These are phyloP conservation scores for Idaea straminata DNA, from an alignment of 2,888 invertebrate species.

Conservation along the genomic window DNA sequence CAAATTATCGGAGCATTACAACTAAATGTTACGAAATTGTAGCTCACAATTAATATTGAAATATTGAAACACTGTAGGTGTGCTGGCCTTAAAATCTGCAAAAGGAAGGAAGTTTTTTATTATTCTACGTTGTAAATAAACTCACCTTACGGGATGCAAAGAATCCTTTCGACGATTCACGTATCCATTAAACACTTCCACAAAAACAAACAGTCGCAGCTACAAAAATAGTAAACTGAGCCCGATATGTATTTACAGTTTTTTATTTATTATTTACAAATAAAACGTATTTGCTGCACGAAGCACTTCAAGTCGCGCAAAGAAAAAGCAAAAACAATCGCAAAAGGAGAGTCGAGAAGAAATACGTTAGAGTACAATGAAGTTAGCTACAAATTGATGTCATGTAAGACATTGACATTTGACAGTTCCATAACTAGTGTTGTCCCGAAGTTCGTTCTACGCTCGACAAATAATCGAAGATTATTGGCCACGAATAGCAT, in stretches of 20 bases:
- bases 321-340: constrained; percentile 27
- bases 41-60: constrained; percentile 25
- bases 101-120: constrained; percentile 34
- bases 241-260: not conserved
- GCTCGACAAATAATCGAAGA: not conserved
- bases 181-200: constrained; percentile 59
- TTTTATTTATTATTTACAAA: not conserved
- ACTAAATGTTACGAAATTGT: constrained; percentile 32
- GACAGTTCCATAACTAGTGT: not conserved
- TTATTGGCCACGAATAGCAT: not conserved
- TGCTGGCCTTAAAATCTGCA: constrained; percentile 33
- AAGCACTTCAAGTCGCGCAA: not conserved
- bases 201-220: constrained; percentile 28
- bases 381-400: constrained; percentile 9
- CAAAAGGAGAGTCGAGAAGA: constrained; percentile 5
- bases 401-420: constrained; percentile 9
- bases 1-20: not conserved
- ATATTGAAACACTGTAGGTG: constrained; percentile 30
- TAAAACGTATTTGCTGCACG: constrained; percentile 46
- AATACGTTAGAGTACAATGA: constrained; percentile 4
- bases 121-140: constrained; percentile 34
- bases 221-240: not conserved
- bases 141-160: constrained; percentile 50
- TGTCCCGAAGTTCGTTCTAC: not conserved
- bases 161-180: constrained; percentile 25